Evolutionary conservation across 2,797 vertebrate genomes (phyloP).

Genomic region (Silurus aristotelis): DNA sequence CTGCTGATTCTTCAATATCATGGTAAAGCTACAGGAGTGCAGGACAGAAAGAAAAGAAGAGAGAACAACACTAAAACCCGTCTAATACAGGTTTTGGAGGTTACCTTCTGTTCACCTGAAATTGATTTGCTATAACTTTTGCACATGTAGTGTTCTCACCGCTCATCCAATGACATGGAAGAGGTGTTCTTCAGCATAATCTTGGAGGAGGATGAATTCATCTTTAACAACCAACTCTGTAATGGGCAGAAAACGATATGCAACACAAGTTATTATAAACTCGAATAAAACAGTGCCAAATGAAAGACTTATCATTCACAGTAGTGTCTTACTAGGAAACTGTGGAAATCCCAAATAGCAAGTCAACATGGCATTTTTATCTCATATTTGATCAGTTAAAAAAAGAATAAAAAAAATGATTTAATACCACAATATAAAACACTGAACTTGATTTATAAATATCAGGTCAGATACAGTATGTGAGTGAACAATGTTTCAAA

Average conservation of each 20-base stretch:
- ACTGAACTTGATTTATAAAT: not conserved
- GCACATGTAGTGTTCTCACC: conserved; percentile 13
- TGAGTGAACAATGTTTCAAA: not conserved
- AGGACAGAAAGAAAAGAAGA: conserved; percentile 45
- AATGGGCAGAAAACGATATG: not conserved
- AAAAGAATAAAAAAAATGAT: too few relatives aligned
- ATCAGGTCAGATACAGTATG: too few relatives aligned
- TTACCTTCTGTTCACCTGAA: not conserved
- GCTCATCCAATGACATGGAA: conserved; percentile 52
- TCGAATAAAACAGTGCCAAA: not conserved
- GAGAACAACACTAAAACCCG: not conserved
- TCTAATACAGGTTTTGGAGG: not conserved
- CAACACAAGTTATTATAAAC: not conserved
- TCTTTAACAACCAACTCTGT: conserved; percentile 31
- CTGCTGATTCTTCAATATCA: conserved; percentile 87
- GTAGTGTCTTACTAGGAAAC: not conserved
- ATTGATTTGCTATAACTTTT: not conserved
- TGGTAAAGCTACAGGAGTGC: conserved; percentile 80
- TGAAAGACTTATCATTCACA: not conserved
- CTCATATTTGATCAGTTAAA: too few relatives aligned
- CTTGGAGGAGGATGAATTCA: conserved; percentile 42
- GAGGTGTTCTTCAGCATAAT: conserved; percentile 50
- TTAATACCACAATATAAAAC: not conserved
- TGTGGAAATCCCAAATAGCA: not conserved
- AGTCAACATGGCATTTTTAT: not conserved